phyloP scores from a whole-genome alignment of 2,888 invertebrate genomes.

The Chesias legatella region DNA sequence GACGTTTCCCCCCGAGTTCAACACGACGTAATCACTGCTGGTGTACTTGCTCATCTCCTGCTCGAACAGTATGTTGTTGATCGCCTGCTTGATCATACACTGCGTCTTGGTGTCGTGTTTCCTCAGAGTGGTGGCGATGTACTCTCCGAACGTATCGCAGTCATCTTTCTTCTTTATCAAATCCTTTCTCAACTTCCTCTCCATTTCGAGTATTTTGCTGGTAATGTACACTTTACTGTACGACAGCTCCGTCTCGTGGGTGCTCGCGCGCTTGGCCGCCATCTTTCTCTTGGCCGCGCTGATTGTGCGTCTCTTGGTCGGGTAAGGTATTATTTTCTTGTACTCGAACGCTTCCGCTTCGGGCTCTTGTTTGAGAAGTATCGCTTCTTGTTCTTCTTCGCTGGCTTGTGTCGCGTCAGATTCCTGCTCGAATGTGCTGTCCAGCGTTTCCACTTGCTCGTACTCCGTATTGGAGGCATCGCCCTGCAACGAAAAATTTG shows the following conservation, averaged over 20 bases:
- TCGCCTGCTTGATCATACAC: constrained; percentile 71
- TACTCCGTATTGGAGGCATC: background rate
- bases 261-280: too few species aligned
- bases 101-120: constrained; percentile 68
- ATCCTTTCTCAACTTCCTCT: constrained; percentile 43
- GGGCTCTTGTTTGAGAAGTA: constrained; percentile 50
- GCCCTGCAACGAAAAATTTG: constrained; percentile 2
- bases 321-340: constrained; percentile 23
- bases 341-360: constrained; percentile 14
- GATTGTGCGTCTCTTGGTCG: constrained; percentile 4
- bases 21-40: background rate
- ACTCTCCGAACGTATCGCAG: constrained; percentile 70
- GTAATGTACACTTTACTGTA: constrained; percentile 27
- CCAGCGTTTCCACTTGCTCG: constrained; percentile 8
- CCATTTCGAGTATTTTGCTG: constrained; percentile 43
- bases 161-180: constrained; percentile 60
- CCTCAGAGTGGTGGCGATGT: constrained; percentile 64
- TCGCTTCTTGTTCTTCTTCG: constrained; percentile 28
- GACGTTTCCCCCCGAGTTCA: too few species aligned
- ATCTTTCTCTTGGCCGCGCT: too few species aligned
- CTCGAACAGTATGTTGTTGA: constrained; percentile 69
- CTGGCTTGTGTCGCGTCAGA: constrained; percentile 30
- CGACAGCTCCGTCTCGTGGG: too few species aligned
- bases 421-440: constrained; percentile 9
- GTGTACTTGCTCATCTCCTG: constrained; percentile 71